Evolutionary conservation across 2,888 invertebrate species (phyloP).

Genomic region (Scrobipalpa costella): DNA sequence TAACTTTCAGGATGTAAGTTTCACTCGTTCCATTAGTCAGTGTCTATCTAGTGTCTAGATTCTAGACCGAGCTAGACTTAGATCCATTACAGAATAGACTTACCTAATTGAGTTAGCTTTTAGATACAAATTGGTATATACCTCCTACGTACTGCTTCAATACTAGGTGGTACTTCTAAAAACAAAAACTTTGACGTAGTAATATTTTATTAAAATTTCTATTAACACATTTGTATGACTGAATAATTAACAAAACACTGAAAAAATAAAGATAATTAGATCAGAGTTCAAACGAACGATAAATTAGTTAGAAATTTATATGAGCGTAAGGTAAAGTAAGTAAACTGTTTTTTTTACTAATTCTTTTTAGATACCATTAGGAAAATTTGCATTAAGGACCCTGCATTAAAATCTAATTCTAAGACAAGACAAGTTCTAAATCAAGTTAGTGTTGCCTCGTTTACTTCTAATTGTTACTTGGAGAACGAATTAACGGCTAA

Average conservation of each 20-base stretch:
- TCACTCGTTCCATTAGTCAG: constrained; percentile 5
- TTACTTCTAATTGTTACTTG: background rate
- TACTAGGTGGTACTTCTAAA: too few relatives aligned
- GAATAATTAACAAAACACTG: too few relatives aligned
- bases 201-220: too few relatives aligned
- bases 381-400: background rate
- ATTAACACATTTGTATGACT: too few relatives aligned
- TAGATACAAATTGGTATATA: constrained; percentile 7
- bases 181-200: too few relatives aligned
- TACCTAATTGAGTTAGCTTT: constrained; percentile 10
- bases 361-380: background rate
- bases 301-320: too few relatives aligned
- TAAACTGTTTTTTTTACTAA: background rate
- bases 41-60: constrained; percentile 9
- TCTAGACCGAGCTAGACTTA: constrained; percentile 17
- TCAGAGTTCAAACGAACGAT: too few relatives aligned
- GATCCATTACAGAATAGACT: constrained; percentile 1
- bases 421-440: background rate
- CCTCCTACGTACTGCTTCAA: too few relatives aligned
- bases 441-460: background rate
- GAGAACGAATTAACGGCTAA: background rate
- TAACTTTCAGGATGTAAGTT: background rate
- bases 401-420: background rate
- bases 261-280: too few relatives aligned
- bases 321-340: too few relatives aligned